These are phyloP conservation scores for Aphidius colemani DNA, from an alignment of 2,888 invertebrate species.

Conservation along the genomic window DNA sequence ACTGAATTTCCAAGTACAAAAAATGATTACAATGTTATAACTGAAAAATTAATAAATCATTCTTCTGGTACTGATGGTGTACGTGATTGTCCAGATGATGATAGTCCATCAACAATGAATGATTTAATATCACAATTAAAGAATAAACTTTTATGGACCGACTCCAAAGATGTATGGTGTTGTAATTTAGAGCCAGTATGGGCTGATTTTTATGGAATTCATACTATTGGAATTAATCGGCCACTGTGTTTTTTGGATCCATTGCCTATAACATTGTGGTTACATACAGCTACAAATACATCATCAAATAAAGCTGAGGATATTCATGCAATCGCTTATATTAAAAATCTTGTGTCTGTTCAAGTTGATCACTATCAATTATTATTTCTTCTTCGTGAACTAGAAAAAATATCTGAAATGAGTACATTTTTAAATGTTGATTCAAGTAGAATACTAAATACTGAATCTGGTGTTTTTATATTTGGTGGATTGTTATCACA, in stretches of 20 bases:
- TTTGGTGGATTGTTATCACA: slow-evolving; percentile 83
- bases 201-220: slow-evolving; percentile 88
- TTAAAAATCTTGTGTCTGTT: slow-evolving; percentile 82
- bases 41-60: slow-evolving; percentile 82
- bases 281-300: slow-evolving; percentile 60
- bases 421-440: slow-evolving; percentile 80
- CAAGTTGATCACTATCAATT: slow-evolving; percentile 95
- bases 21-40: slow-evolving; percentile 76
- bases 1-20: slow-evolving; percentile 76
- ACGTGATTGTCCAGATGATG: not conserved
- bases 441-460: slow-evolving; percentile 72
- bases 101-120: not conserved
- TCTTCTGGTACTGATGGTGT: slow-evolving; percentile 55
- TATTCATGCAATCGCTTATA: slow-evolving; percentile 80
- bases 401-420: slow-evolving; percentile 81
- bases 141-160: slow-evolving; percentile 73
- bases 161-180: slow-evolving; percentile 88
- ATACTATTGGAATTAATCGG: slow-evolving; percentile 74
- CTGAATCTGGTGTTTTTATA: slow-evolving; percentile 66
- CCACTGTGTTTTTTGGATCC: slow-evolving; percentile 83
- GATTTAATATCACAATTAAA: slow-evolving; percentile 63
- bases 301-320: slow-evolving; percentile 64
- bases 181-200: slow-evolving; percentile 87
- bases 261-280: slow-evolving; percentile 86
- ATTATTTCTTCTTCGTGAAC: slow-evolving; percentile 82